Evolutionary conservation across 2,797 vertebrate genomes (phyloP), one percentile per base, ranked within the genome.

Genomic region (Amblyraja radiata): DNA sequence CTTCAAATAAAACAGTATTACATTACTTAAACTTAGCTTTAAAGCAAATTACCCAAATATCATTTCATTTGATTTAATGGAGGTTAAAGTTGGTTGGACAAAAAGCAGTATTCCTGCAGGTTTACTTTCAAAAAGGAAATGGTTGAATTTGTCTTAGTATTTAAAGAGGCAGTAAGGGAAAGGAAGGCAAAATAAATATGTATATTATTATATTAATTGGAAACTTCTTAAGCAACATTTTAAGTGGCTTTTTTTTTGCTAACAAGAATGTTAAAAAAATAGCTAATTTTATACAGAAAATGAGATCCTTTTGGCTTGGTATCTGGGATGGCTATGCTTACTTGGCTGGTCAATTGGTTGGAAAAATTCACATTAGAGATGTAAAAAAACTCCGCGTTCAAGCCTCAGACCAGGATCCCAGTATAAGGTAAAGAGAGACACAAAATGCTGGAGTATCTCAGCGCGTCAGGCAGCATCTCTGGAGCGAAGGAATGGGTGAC

Each of bases 1-100:
- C 98, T 99, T 95, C 81, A 94, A 95, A 90, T 16, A 18, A 79
- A 73, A 92, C 14, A 65, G 1, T 13, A 13, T 68, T 86, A 1
- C n/a, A 36, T 36, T 65, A n/a, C 21, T 36, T 7, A 88, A 88
- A 28, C 6, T 25, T 11, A 7, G 61, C 9, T 58, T 54, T 83
- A 11, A 1, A 63, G 14, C 61, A 63, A 32, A 63, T 11, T 28
- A 32, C 25, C 61, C 61, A 86, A 86, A 86, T n/a, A 84, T 25
- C 1, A 86, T n/a, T 4, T n/a, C 9, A 9, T 7, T 81, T 6
- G 16, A 78, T 32, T 32, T 61, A 63, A 13, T 32, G 2, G 6
- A 32, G 65, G 14, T 4, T 36, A 65, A 28, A 88, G n/a, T 11
- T 36, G n/a, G 0, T 36, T 88, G n/a, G 68, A 36, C 61, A 88